Base-by-base conservation (phyloP, 2,797 vertebrate genomes). In the Acomys russatus region DNA sequence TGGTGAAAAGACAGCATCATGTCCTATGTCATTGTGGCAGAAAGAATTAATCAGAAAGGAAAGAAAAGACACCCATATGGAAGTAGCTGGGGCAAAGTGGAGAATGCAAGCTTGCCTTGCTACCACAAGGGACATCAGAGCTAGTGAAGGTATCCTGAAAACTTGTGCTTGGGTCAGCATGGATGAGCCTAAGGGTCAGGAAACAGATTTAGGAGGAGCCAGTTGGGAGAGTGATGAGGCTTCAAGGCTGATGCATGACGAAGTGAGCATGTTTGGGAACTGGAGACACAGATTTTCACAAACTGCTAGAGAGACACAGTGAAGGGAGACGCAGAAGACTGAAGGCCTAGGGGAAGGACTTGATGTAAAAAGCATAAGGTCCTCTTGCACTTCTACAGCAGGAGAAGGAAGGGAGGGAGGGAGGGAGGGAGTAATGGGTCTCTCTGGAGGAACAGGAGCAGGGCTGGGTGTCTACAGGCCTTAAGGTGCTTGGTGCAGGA, bases 331-430 rank as follows among this genome's bases (percentile, higher is more conserved):
- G 35, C 56, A 33, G 38, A 59, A 51, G 59, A 18, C 12, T 8
- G 12, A 20, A 0, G 1, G 33, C 2, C 1, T 0, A 28, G 6
- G 15, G 20, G 9, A 74, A 30, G 71, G 9, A 0, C 9, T 33
- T 28, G 35, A 4, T 7, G 35, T 35, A 35, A 63, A 38, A 61
- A 5, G 1, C 44, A 63, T 20, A 4, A 25, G 54, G 51, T 28
- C 35, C 2, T n/a, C 25, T 33, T 59, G 49, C 4, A 15, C 11
- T 18, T 6, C 6, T 18, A 9, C 18, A 25, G 51, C 30, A 35
- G 30, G 9, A 25, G 44, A 17, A 9, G 12, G 6, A 33, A 61
- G 0, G 1, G 17, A 3, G 38, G 10, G 22, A 3, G 2, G 0
- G 9, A 44, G 44, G 44, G 44, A 44, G 44, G 44, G 44, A 44